Conservation (phyloP, 2,113 vertebrate genomes). For the Piprites chloris region DNA sequence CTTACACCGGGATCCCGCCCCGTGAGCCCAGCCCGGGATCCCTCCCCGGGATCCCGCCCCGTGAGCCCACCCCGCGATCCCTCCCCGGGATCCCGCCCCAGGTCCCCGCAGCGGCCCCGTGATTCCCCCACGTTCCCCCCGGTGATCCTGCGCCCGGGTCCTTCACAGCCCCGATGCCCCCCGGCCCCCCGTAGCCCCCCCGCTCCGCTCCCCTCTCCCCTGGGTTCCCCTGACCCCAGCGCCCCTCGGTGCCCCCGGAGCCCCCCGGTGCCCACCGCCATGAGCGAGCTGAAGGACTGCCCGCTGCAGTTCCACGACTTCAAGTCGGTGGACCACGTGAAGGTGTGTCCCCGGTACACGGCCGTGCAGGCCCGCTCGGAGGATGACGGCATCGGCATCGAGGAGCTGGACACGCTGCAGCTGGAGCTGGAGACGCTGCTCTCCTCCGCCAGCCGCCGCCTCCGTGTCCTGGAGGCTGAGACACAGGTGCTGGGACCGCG, state of each 20-base stretch:
- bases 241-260: neutral
- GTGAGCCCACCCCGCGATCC: too few relatives aligned
- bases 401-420: constrained; percentile 96
- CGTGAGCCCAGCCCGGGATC: too few relatives aligned
- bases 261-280: constrained; percentile 30
- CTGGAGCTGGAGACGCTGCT: constrained; percentile 95
- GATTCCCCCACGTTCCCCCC: neutral
- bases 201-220: neutral
- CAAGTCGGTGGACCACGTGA: constrained; percentile 95
- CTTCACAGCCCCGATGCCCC: neutral
- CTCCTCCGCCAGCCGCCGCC: constrained; percentile 91
- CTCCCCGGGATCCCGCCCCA: neutral
- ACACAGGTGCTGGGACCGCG: constrained; percentile 81
- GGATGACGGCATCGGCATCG: constrained; percentile 96
- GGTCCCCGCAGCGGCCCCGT: neutral
- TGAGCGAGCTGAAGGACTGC: constrained; percentile 98
- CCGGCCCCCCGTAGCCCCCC: neutral
- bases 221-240: neutral
- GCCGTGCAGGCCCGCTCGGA: constrained; percentile 94
- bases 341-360: constrained; percentile 94
- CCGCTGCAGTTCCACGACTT: constrained; percentile 98
- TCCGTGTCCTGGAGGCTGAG: constrained; percentile 93
- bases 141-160: neutral
- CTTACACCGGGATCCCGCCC: too few relatives aligned
- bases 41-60: too few relatives aligned